phyloP scores from a whole-genome alignment of 2,113 vertebrate genomes.

The Probosciger aterrimus region DNA sequence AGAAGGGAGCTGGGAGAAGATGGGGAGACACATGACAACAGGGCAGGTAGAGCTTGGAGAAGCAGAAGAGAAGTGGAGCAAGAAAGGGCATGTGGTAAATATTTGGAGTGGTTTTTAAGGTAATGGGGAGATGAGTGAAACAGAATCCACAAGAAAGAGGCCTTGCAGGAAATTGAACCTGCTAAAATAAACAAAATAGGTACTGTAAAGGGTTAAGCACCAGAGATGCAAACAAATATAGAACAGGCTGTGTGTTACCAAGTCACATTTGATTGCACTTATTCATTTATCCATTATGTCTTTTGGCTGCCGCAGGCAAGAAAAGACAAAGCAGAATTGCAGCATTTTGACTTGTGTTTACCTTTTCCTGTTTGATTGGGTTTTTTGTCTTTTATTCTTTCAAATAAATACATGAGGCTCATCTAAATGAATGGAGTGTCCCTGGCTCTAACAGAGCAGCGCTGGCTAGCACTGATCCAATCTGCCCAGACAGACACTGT shows the following conservation, averaged over 20 bases:
- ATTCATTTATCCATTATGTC: neutral
- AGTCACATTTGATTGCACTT: neutral
- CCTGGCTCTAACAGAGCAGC: neutral
- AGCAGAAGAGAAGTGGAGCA: neutral
- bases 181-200: neutral
- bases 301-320: neutral
- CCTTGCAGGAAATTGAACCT: neutral
- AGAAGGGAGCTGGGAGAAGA: neutral
- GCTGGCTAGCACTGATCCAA: neutral
- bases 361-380: neutral
- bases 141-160: neutral
- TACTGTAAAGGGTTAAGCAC: constrained; percentile 10
- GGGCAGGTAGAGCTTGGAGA: neutral
- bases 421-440: neutral
- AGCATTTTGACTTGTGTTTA: constrained; percentile 4
- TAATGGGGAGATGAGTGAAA: neutral
- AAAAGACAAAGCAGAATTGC: neutral
- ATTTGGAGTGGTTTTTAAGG: neutral
- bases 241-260: neutral
- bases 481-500: neutral
- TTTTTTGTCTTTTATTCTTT: neutral
- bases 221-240: neutral
- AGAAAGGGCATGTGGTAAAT: neutral
- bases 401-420: neutral
- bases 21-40: neutral